Evolutionary conservation across 2,888 invertebrate species (phyloP).

Genomic region (Dryocosmus kuriphilus): DNA sequence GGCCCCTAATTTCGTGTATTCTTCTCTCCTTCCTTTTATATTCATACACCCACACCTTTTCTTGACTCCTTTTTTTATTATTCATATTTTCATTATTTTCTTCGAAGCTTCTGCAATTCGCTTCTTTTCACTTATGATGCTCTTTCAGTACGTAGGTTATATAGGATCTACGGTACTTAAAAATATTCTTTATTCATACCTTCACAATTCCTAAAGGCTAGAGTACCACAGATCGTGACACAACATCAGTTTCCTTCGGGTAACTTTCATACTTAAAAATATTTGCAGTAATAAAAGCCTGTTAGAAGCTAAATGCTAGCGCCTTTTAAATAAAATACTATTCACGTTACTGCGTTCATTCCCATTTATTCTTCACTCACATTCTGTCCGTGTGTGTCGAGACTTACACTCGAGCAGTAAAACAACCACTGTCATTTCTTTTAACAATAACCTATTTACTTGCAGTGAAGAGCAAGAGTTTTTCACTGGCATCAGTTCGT

Average conservation of each 20-base stretch:
- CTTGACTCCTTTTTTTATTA: constrained; percentile 21
- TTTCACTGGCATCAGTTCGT: constrained; percentile 21
- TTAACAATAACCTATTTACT: constrained; percentile 3
- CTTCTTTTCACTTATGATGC: not conserved
- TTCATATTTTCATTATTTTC: constrained; percentile 20
- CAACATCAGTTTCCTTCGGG: too few species aligned
- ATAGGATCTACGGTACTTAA: not conserved
- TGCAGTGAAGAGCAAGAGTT: constrained; percentile 18
- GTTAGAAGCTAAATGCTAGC: not conserved
- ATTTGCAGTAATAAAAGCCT: not conserved
- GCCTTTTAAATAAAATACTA: constrained; percentile 1
- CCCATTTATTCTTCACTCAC: not conserved
- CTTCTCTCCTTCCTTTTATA: not conserved
- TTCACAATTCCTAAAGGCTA: not conserved
- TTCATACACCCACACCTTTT: not conserved
- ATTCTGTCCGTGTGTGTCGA: constrained; percentile 1
- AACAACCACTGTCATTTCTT: not conserved
- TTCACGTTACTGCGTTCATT: not conserved
- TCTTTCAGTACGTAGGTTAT: not conserved
- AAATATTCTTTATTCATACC: not conserved
- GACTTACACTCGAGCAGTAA: not conserved
- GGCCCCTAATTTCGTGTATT: constrained; percentile 41
- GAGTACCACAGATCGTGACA: too few species aligned
- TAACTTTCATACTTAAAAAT: not conserved
- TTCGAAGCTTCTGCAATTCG: constrained; percentile 8